Evolutionary conservation across 2,797 vertebrate species (phyloP).

Genomic region (Esox lucius): DNA sequence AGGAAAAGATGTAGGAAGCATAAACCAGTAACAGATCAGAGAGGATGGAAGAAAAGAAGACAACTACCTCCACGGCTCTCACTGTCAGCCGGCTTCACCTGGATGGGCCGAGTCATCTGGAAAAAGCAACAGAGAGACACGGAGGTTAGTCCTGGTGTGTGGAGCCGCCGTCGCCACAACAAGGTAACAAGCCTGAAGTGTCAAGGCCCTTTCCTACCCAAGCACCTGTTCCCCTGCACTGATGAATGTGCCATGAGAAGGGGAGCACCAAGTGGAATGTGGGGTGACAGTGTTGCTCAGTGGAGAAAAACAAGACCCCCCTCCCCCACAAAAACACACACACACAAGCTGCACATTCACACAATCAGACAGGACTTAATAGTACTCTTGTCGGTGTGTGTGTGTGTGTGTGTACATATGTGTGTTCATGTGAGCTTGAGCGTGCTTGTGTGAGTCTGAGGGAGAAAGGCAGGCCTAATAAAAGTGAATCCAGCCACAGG

Average conservation of each 20-base stretch:
- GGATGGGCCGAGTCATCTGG: conserved; percentile 98
- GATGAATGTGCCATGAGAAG: conserved; percentile 40
- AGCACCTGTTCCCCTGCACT: conserved; percentile 45
- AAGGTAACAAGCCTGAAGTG: conserved; percentile 48
- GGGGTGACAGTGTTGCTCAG: conserved; percentile 40
- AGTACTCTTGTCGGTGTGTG: neutral
- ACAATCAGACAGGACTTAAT: conserved; percentile 4
- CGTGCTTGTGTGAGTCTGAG: conserved; percentile 47
- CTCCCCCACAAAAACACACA: too few relatives aligned
- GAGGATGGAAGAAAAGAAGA: conserved; percentile 72
- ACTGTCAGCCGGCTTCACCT: conserved; percentile 99
- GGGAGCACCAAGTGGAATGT: conserved; percentile 32
- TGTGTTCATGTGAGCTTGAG: conserved; percentile 35
- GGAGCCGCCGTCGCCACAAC: conserved; percentile 31
- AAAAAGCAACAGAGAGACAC: conserved; percentile 47
- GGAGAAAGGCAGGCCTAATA: conserved; percentile 70
- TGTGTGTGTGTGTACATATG: conserved; percentile 14
- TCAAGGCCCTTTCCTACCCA: conserved; percentile 40
- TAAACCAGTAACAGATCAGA: conserved; percentile 49
- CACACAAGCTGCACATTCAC: conserved; percentile 3
- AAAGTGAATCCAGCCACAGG: conserved; percentile 76
- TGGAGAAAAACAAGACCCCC: conserved; percentile 40
- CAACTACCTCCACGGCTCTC: conserved; percentile 99
- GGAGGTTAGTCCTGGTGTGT: conserved; percentile 57
- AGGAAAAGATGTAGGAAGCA: conserved; percentile 10